phyloP scores from a whole-genome alignment of 2,113 vertebrate genomes.

The Callipepla squamata region DNA sequence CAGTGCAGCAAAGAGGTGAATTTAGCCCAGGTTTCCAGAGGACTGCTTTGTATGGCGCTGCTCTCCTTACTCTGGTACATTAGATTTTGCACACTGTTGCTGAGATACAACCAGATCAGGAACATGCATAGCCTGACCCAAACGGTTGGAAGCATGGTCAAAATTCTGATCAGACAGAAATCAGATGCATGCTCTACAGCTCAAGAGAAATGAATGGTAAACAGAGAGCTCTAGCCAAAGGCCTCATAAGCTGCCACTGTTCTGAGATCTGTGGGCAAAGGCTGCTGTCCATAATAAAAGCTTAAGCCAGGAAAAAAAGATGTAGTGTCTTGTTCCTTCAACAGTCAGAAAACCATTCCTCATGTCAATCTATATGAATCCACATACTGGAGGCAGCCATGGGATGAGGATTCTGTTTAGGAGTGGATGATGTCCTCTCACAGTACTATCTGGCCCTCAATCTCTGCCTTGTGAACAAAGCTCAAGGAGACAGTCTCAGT shows the following conservation, averaged over 20 bases:
- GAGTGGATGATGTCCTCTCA: not conserved
- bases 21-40: not conserved
- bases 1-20: not conserved
- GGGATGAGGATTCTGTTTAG: not conserved
- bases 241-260: not conserved
- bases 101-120: not conserved
- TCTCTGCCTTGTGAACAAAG: not conserved
- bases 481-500: not conserved
- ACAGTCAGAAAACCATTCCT: not conserved
- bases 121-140: not conserved
- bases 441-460: fast-evolving
- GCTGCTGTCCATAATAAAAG: not conserved
- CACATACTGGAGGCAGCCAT: not conserved
- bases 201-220: not conserved
- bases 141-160: not conserved
- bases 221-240: not conserved
- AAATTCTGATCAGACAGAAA: conserved; percentile 9
- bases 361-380: not conserved
- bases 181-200: not conserved
- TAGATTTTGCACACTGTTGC: not conserved
- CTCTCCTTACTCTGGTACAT: not conserved
- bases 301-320: not conserved
- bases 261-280: not conserved
- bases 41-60: not conserved
- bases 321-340: not conserved